Evolutionary conservation across 1,140 invertebrate genomes (phyloP), one percentile per base, ranked within the genome.

Genomic region (Drosophila subobscura): DNA sequence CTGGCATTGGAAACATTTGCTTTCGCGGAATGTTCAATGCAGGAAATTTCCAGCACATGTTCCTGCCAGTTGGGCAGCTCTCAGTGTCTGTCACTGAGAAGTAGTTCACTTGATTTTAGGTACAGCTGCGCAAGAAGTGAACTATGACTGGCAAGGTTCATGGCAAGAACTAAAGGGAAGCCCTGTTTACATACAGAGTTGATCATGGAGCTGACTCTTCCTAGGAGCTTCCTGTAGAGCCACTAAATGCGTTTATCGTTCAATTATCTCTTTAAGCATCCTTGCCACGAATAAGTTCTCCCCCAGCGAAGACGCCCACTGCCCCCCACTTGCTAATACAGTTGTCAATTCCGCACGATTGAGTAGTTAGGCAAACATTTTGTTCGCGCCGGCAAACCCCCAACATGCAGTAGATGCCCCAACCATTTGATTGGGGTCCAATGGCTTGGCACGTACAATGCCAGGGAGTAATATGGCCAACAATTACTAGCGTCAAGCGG

Each of bases 331-430:
- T 56, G 64, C 80, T 86, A 88, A 86, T 86, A 83, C 72, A 86
- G 74, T 86, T 86, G 81, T 86, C 83, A 88, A 71, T 86, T 66
- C 70, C 64, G 83, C 81, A 78, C 81, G 81, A 86, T 86, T 81
- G 64, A 88, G 81, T 73, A 72, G 80, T 84, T 85, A 84, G 59
- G 63, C 76, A 77, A 73, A 77, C 72, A 78, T 74, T 78, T 84
- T 70, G 33, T 37, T 4, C 33, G 10, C 25, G 10, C 33, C 33
- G 33, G 33, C 7, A 1, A 37, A 37, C 10, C 33, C 33, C 10
- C 33, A 1, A 27, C 25, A 10, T 20, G 16, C 16, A 20, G 16
- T 37, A 37, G 33, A 37, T 37, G 1, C 33, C 33, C 25, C 33
- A 10, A 1, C 33, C 33, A 37, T 20, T 20, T 20, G 16, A 20